Evolutionary conservation across 2,888 invertebrate genomes (phyloP), one percentile per base, ranked within the genome.

Genomic region (Pyrgus malvae): DNA sequence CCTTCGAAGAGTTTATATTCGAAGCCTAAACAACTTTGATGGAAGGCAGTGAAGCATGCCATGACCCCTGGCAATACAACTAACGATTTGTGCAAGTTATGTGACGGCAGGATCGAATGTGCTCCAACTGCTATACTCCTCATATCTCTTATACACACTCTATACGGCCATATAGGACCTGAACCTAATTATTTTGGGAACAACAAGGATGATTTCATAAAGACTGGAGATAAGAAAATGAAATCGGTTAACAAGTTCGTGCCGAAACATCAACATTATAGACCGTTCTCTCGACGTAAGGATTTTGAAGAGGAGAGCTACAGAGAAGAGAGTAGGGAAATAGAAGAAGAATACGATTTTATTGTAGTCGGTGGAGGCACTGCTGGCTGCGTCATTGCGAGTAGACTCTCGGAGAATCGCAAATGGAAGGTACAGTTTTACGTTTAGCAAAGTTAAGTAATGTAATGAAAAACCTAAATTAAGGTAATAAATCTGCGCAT

Each of bases 121-220:
- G 89, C 90, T 0, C 89, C 89, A 0, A 89, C 89, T 0, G 90
- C 90, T 6, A 83, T 90, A 11, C 80, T 90, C 0, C 72, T 90
- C 0, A 86, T 90, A 31, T 77, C 88, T 0, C 65, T 90, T 5
- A 80, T 90, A 1, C 87, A 90, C 55, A 84, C 89, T 0, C 58
- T 90, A 2, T 90, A 85, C 55, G 90, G 89, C 0, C 76, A 83
- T 42, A 74, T 89, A 11, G 80, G 80, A 0, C 73, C 80, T 1
- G 83, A 83, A 53, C 86, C 87, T 0, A 74, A 87, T 40, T 88
- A 88, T 58, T 85, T 88, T 37, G 79, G 80, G 0, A 67, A 63
- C 2, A 74, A 73, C 46, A 68, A 64, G 37, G 61, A 55, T 14
- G 56, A 64, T 8, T 14, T 64, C 1, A 40, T 60, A 1, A 63